A percentile compares a stretch with the other conserved stretches of the same genome.
Conservation (phyloP, 2,113 vertebrate species). For the Passer domesticus region DNA sequence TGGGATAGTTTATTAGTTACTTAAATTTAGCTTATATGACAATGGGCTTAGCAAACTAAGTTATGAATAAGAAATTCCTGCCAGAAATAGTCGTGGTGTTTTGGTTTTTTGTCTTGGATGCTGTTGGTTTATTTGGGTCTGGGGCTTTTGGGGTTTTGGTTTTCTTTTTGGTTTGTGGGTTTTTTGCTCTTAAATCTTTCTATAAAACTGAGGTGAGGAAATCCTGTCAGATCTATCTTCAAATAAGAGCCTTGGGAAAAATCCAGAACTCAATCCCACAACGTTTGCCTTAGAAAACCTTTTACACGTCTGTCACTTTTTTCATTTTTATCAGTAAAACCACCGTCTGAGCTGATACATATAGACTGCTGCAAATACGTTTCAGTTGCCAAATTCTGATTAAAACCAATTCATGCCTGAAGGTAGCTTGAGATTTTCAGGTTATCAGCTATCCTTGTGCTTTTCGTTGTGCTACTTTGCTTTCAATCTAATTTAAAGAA, state of each 20-base stretch:
- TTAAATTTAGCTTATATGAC: not conserved
- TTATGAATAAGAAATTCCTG: not conserved
- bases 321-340: constrained; percentile 26
- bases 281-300: not conserved
- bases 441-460: constrained; percentile 10
- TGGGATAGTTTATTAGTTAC: not conserved
- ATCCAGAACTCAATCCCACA: not conserved
- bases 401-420: constrained; percentile 25
- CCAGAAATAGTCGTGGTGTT: not conserved
- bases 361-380: constrained; percentile 4
- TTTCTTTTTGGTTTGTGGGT: not conserved
- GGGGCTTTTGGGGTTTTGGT: not conserved
- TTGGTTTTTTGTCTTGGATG: not conserved
- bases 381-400: constrained; percentile 33
- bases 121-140: not conserved
- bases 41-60: not conserved
- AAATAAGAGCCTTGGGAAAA: not conserved
- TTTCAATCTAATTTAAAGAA: not conserved
- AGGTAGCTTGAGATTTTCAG: constrained; percentile 14
- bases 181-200: not conserved
- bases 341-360: not conserved
- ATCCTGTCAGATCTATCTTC: not conserved
- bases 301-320: not conserved
- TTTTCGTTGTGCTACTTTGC: not conserved
- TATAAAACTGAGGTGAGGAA: not conserved